phyloP scores from a whole-genome alignment of 92 coral and sea anemone genomes.

The Actinernus sp. region DNA sequence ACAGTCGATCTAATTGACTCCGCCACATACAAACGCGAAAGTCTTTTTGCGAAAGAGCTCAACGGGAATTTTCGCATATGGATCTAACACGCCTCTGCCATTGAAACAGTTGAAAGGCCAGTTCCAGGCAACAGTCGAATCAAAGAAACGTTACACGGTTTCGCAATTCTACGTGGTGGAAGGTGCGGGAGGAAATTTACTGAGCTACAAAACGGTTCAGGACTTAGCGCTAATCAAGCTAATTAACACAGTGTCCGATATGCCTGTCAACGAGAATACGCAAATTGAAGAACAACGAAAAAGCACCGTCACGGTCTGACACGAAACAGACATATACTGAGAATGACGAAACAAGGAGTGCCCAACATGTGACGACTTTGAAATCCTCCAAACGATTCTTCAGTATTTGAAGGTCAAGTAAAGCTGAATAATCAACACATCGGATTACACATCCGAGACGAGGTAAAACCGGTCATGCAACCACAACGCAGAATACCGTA shows the following conservation, averaged over 20 bases:
- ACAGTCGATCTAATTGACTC: slow-evolving; percentile 32
- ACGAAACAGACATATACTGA: background rate
- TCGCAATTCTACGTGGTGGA: slow-evolving; percentile 31
- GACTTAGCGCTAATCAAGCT: slow-evolving; percentile 21
- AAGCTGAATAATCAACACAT: no score
- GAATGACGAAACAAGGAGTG: background rate
- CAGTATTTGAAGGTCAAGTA: no score
- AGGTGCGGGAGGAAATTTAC: slow-evolving; percentile 21
- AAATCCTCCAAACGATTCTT: no score
- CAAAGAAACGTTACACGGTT: slow-evolving; percentile 29
- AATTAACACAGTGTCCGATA: slow-evolving; percentile 3
- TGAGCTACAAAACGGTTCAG: slow-evolving; percentile 30
- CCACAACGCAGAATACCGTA: no score
- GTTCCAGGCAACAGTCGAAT: slow-evolving; percentile 23
- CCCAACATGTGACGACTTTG: no score
- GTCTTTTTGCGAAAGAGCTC: background rate
- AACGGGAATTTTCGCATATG: slow-evolving; percentile 15
- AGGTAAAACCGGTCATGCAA: no score
- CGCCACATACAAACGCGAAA: slow-evolving; percentile 12
- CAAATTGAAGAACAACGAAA: background rate
- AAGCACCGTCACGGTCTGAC: slow-evolving; percentile 1
- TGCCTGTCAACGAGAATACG: background rate
- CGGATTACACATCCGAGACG: no score
- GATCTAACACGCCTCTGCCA: slow-evolving; percentile 14
- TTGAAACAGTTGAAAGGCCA: no score